These are phyloP conservation scores for Sebastes trivittatus DNA, from an alignment of 2,797 vertebrate genomes.

Conservation along the genomic window DNA sequence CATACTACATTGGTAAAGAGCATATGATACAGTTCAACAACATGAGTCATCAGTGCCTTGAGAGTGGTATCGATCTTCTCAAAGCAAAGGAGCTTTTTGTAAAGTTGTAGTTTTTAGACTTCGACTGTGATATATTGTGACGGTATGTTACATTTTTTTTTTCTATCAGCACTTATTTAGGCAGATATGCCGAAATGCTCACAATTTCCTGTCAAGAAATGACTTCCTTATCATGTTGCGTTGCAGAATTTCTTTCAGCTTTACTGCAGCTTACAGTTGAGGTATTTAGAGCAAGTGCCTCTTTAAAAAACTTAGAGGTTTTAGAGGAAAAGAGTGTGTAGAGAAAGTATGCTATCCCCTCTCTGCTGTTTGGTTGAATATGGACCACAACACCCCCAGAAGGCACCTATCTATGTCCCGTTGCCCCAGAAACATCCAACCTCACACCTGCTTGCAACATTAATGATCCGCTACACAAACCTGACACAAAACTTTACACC, in stretches of 20 bases:
- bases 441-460: slow-evolving; percentile 50
- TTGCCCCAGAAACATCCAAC: slow-evolving; percentile 55
- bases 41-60: not conserved
- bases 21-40: too few species aligned
- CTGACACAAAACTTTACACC: slow-evolving; percentile 5
- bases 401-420: slow-evolving; percentile 13
- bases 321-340: not conserved
- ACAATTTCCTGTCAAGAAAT: not conserved
- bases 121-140: not conserved
- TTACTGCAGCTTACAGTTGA: not conserved
- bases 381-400: slow-evolving; percentile 38
- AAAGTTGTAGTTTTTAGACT: not conserved
- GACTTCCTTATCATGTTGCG: not conserved
- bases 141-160: not conserved
- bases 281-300: not conserved
- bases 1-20: too few species aligned
- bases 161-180: not conserved
- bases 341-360: not conserved
- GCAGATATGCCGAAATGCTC: not conserved
- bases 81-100: not conserved
- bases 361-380: slow-evolving; percentile 34
- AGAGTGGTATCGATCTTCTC: not conserved
- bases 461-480: slow-evolving; percentile 23
- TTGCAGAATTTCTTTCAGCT: not conserved
- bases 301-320: not conserved